Evolutionary conservation across 2,888 invertebrate genomes (phyloP).

Genomic region (Marronus borbonicus): DNA sequence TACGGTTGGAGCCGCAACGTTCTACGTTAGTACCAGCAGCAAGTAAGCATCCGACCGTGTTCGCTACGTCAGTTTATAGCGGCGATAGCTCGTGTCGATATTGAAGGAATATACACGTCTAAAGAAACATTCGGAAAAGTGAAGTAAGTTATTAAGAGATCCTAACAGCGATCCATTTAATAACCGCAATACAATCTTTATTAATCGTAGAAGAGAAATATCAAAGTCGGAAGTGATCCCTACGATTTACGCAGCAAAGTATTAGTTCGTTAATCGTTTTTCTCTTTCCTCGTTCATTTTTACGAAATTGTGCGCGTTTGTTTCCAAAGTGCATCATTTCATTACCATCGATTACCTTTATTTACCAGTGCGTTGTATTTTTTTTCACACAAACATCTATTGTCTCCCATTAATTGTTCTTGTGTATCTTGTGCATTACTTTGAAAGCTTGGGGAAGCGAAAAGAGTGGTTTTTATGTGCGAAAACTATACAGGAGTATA

Average conservation of each 20-base stretch:
- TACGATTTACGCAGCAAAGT: not conserved
- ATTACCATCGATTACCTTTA: constrained; percentile 18
- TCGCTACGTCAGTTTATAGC: constrained; percentile 42
- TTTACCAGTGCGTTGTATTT: constrained; percentile 13
- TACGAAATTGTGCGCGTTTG: constrained; percentile 25
- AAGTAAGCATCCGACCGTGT: constrained; percentile 33
- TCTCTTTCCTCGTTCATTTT: constrained; percentile 3
- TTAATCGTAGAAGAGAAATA: not conserved
- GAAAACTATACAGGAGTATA: constrained; percentile 24
- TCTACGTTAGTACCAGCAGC: constrained; percentile 19
- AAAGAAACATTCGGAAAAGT: constrained; percentile 40
- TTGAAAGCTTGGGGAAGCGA: constrained; percentile 11
- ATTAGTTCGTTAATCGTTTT: not conserved
- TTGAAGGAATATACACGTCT: constrained; percentile 28
- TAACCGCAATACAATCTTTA: not conserved
- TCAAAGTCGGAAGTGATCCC: constrained; percentile 13
- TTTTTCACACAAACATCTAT: constrained; percentile 4
- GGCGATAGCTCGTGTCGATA: constrained; percentile 44
- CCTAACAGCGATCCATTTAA: constrained; percentile 20
- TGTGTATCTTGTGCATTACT: constrained; percentile 25
- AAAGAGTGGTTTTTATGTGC: constrained; percentile 34
- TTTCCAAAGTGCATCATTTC: constrained; percentile 19
- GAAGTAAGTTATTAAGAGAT: constrained; percentile 40
- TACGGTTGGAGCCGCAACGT: constrained; percentile 28
- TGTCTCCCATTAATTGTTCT: not conserved